phyloP scores from a whole-genome alignment of 2,113 vertebrate genomes.

The Scatophagus argus region DNA sequence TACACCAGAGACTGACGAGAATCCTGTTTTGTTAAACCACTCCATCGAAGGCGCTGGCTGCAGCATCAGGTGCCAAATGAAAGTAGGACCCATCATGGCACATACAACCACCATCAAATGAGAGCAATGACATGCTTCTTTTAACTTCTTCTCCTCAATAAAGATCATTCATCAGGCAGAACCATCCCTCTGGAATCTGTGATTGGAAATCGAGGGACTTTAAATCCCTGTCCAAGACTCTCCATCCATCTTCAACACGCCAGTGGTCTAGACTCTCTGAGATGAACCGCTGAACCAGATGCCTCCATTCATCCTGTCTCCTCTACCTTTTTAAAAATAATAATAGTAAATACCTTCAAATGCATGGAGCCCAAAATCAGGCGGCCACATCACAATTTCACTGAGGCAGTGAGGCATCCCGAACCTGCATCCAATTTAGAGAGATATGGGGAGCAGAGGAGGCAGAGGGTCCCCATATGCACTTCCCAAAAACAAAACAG shows the following conservation, averaged over 20 bases:
- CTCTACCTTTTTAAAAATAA: slow-evolving; percentile 76
- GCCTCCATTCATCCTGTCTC: slow-evolving; percentile 64
- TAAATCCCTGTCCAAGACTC: slow-evolving; percentile 70
- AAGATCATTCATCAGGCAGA: slow-evolving; percentile 83
- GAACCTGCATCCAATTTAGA: slow-evolving; percentile 79
- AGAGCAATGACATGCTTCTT: slow-evolving; percentile 83
- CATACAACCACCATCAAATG: slow-evolving; percentile 68
- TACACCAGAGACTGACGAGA: slow-evolving; percentile 28
- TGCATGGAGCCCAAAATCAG: slow-evolving; percentile 76
- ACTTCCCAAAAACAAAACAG: slow-evolving; percentile 75
- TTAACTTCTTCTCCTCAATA: slow-evolving; percentile 81
- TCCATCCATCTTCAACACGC: slow-evolving; percentile 81
- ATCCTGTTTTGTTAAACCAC: slow-evolving; percentile 58
- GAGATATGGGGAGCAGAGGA: slow-evolving; percentile 61
- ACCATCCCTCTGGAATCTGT: slow-evolving; percentile 79
- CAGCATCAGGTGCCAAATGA: slow-evolving; percentile 41
- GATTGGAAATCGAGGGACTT: slow-evolving; percentile 80
- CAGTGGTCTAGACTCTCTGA: slow-evolving; percentile 71
- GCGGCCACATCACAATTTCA: slow-evolving; percentile 79
- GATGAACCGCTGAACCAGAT: slow-evolving; percentile 74
- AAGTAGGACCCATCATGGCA: slow-evolving; percentile 35
- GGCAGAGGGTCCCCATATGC: slow-evolving; percentile 44
- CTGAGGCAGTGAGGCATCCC: slow-evolving; percentile 80
- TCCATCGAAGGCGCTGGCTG: slow-evolving; percentile 14
- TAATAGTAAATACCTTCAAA: slow-evolving; percentile 77